A percentile compares a stretch with the other conserved stretches of the same genome.
Conservation (phyloP, 2,113 vertebrate species). For the Erythrocebus patas region DNA sequence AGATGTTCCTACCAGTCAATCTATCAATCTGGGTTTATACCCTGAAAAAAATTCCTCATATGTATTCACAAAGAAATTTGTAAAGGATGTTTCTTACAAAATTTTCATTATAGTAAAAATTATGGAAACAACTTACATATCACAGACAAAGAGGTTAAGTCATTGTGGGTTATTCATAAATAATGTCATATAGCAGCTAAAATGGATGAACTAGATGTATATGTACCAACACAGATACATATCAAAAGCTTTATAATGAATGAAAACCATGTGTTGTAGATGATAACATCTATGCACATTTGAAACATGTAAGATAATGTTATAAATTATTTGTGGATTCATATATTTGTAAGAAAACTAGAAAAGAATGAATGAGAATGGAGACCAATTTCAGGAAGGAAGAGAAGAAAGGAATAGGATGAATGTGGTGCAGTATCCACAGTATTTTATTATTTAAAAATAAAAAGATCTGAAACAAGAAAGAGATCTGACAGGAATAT, state of each 20-base stretch:
- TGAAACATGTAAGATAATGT: background rate
- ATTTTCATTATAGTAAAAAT: background rate
- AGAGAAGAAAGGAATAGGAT: background rate
- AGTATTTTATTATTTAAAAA: slow-evolving; percentile 31
- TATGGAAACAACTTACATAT: background rate
- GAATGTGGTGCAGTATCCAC: background rate
- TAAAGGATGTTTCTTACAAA: background rate
- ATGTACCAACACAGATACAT: background rate
- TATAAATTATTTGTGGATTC: background rate
- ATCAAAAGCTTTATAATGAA: background rate
- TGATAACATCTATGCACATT: background rate
- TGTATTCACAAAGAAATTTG: background rate
- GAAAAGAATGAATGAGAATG: background rate
- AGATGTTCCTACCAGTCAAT: background rate
- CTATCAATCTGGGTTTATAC: background rate
- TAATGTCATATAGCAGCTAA: background rate
- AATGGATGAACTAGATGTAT: background rate
- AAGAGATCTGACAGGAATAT: background rate
- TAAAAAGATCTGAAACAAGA: background rate
- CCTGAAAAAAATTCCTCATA: background rate
- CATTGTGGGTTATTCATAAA: background rate
- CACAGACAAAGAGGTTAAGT: background rate
- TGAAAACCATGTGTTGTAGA: background rate
- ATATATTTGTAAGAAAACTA: background rate
- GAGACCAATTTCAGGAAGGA: background rate